Percentiles rank a stretch among this genome's conserved stretches.
Conservation (phyloP, 2,113 vertebrate genomes). For the Cacatua alba region DNA sequence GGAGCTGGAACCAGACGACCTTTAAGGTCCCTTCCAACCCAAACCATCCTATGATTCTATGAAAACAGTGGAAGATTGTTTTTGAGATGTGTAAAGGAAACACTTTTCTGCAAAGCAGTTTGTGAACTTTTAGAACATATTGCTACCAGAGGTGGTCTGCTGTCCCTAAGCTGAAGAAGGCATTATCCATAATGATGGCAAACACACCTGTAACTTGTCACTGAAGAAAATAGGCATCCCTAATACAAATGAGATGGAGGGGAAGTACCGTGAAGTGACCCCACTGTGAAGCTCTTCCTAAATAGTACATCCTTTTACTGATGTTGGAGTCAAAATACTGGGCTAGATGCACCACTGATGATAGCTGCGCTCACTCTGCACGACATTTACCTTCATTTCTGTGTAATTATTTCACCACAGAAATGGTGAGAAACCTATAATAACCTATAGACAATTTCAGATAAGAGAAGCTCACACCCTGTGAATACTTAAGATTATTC, state of each 20-base stretch:
- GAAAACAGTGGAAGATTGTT: not conserved
- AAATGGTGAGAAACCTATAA: not conserved
- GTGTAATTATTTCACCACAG: not conserved
- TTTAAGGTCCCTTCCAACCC: not conserved
- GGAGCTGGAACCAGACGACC: not conserved
- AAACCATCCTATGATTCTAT: not conserved
- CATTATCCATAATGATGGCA: not conserved
- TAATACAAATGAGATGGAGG: not conserved
- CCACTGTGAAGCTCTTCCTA: not conserved
- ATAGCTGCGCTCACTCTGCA: not conserved
- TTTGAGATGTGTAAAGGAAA: not conserved
- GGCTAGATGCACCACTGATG: not conserved
- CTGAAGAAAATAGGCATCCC: not conserved
- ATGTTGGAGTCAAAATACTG: not conserved
- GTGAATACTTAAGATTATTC: not conserved
- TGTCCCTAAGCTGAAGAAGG: not conserved
- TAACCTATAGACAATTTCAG: not conserved
- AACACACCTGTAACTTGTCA: not conserved
- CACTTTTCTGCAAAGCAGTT: not conserved
- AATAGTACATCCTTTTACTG: not conserved
- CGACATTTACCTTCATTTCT: not conserved
- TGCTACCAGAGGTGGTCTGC: not conserved
- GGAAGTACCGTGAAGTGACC: not conserved
- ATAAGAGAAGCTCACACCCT: not conserved
- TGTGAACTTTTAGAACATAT: not conserved